These are phyloP conservation scores for Engraulis encrasicolus DNA, from an alignment of 2,113 vertebrate species.

Conservation along the genomic window DNA sequence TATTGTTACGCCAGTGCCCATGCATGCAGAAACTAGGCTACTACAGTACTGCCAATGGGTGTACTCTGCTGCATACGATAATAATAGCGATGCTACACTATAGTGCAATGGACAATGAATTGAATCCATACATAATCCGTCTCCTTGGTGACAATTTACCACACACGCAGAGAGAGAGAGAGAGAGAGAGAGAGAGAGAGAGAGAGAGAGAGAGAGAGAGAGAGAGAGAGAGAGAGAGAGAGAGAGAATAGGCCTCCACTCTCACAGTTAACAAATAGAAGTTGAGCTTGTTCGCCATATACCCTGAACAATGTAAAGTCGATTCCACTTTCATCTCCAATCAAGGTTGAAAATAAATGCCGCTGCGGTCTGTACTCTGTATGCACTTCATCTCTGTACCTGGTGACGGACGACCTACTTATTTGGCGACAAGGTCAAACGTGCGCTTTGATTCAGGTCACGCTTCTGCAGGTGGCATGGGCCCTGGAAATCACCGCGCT, in stretches of 20 bases:
- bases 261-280: background rate
- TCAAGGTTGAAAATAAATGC: background rate
- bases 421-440: background rate
- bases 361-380: background rate
- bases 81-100: background rate
- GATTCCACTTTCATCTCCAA: background rate
- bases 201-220: background rate
- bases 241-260: too few species aligned
- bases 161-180: background rate
- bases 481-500: slow-evolving; percentile 50
- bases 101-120: background rate
- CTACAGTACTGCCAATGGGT: background rate
- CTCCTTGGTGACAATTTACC: background rate
- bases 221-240: background rate
- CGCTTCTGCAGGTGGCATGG: background rate
- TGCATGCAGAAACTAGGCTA: too few species aligned
- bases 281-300: background rate
- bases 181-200: background rate
- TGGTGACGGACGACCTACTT: background rate
- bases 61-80: background rate
- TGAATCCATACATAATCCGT: background rate
- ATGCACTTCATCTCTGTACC: background rate
- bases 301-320: background rate
- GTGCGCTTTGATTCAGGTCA: slow-evolving; percentile 5
- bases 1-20: too few species aligned